Evolutionary conservation across 2,113 vertebrate species (phyloP).

Genomic region (Scolopax mira): DNA sequence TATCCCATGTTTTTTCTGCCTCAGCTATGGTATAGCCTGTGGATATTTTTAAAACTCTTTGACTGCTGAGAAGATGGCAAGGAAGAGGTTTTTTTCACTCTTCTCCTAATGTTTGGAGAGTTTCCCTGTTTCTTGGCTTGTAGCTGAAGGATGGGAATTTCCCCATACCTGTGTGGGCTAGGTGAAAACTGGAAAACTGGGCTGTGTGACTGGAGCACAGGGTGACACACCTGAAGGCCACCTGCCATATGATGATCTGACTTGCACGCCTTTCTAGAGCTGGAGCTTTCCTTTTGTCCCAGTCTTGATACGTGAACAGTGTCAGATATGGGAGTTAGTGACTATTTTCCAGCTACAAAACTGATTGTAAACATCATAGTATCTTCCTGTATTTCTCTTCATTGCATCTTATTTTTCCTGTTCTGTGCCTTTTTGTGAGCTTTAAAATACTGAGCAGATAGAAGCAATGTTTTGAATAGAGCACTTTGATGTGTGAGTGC

Average conservation of each 20-base stretch:
- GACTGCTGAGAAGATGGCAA: background rate
- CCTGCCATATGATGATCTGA: background rate
- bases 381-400: background rate
- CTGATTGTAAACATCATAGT: background rate
- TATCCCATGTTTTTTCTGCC: background rate
- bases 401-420: background rate
- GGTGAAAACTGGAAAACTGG: background rate
- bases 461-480: background rate
- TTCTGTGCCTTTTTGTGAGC: background rate
- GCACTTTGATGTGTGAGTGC: background rate
- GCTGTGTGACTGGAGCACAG: background rate
- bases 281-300: background rate
- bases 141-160: background rate
- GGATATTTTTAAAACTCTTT: background rate
- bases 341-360: background rate
- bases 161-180: too few relatives aligned
- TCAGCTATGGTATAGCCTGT: background rate
- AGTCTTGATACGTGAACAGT: accelerated
- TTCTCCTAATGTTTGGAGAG: background rate
- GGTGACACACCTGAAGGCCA: background rate
- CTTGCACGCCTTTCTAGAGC: background rate
- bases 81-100: background rate
- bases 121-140: background rate
- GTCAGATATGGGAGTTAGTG: background rate
- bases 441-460: background rate